Evolutionary conservation across 92 coral and sea anemone genomes (phyloP), one percentile per base, ranked within the genome.

Genomic region (Palythoa grandiflora): DNA sequence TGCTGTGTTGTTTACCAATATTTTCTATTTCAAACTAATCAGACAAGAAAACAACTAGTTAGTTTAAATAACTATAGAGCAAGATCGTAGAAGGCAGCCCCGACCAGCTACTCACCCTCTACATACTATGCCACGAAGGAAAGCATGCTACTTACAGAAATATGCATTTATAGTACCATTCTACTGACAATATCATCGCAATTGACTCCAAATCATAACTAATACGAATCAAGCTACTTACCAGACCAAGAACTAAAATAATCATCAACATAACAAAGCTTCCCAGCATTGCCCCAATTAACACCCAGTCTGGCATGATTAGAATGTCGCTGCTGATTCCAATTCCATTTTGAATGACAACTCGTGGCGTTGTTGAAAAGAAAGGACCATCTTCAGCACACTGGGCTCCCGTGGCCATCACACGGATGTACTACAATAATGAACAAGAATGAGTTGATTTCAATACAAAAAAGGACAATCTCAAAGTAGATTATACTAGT

Each of bases 321-420:
- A 97, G 93, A 39, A 97, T 97, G 75, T 93, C 92, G 51, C 94
- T 90, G 60, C 93, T 91, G 74, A 97, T 90, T 15, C 94, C 96
- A 70, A 97, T 97, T 36, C 99, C 99, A 71, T 97, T 97, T 79
- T 95, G 98, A 50, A 95, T 97, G 11, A 95, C 96, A 3, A 79
- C 79, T 11, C 99, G 96, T 11, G 99, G 99, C 21, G 99, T 97
- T 71, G 99, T 95, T 36, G 99, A 65, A 90, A 97, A 97, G 88
- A 97, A 97, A 5, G 99, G 99, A 9, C 99, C 99, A 63, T 95
- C 94, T 74, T 95, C 96, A 36, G 98, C 95, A 83, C 99, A 97
- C 75, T 93, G 94, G 5, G 99, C 99, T 38, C 99, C 99, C 59
- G 78, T 85, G 9, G 99, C 98, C 99, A 97, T 97, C 36, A 97